Base-by-base conservation (phyloP, 2,797 vertebrate genomes). In the Lutjanus campechanus region DNA sequence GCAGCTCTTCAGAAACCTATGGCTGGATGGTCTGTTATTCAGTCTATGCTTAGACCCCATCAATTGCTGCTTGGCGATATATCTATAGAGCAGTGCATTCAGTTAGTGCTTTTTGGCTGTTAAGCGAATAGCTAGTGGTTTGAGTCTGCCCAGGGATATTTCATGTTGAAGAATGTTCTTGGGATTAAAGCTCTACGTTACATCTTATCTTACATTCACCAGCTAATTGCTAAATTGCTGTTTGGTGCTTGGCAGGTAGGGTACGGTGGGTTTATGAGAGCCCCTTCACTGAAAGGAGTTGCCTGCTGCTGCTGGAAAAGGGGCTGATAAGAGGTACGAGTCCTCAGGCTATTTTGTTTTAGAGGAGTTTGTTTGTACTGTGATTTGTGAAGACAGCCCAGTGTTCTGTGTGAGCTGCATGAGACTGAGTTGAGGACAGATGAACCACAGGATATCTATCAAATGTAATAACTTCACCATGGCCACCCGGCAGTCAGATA, bases 381-480 rank as follows among this genome's bases (percentile, higher is more conserved):
- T 47, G 43, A 46, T 40, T 50, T 17, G 44, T 73, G 51, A 71
- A 67, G 46, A 68, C 59, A 62, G 53, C 29, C 12, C 22, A 46
- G 44, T 12, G 25, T n/a, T 53, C 13, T 44, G 55, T 53, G n/a
- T 59, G 62, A 63, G 59, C 61, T 11, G 17, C 67, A 49, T 40
- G 65, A 49, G 50, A 56, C 1, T 29, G 1, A 25, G 12, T 22
- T 22, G 60, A 77, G 25, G 65, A 79, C 47, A 78, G 40, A 56
- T 3, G 47, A 50, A 62, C 66, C 50, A 54, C 61, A 65, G 79
- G 53, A 54, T 40, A 20, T 50, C 69, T 67, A 62, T 53, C 44
- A 43, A 69, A 61, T 20, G 3, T 53, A 60, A 43, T n/a, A 62
- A 54, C 6, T 62, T 73, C 70, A 55, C 66, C 53, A 44, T 49